A percentile compares a stretch with the other conserved stretches of the same genome.
These are phyloP conservation scores for Ailurus styani DNA, from an alignment of 2,113 vertebrate genomes.

Conservation along the genomic window DNA sequence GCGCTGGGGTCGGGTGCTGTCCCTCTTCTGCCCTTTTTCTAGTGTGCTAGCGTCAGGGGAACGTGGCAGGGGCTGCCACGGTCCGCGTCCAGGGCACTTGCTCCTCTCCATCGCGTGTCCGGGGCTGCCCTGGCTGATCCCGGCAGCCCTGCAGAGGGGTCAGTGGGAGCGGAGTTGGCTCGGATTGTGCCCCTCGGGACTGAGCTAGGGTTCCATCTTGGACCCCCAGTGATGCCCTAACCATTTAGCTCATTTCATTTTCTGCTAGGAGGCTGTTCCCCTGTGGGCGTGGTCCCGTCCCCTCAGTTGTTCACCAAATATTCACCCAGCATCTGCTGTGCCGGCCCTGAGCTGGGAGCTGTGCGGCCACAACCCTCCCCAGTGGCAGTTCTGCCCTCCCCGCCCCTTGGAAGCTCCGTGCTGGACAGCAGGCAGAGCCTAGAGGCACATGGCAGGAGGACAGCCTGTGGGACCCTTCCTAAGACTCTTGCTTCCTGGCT, in stretches of 20 bases:
- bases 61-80: rapidly evolving
- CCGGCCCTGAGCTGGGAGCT: not conserved
- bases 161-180: not conserved
- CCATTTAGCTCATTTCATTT: not conserved
- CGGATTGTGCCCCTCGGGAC: not conserved
- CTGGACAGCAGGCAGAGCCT: not conserved
- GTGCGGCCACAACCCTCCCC: not conserved
- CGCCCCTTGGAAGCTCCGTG: not conserved
- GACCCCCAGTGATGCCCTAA: not conserved
- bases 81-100: not conserved
- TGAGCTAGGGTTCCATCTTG: not conserved
- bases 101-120: rapidly evolving
- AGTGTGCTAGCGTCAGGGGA: not conserved
- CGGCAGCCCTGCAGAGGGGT: no score
- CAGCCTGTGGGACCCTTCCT: not conserved
- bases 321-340: not conserved
- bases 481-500: not conserved
- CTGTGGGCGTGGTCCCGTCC: rapidly evolving
- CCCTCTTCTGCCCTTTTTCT: not conserved
- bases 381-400: not conserved
- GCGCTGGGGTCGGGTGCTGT: not conserved
- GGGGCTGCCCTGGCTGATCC: not conserved
- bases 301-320: no score
- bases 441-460: not conserved
- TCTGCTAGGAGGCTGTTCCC: not conserved